Evolutionary conservation across 1,140 invertebrate species (phyloP).

Genomic region (Anastatus disparis): DNA sequence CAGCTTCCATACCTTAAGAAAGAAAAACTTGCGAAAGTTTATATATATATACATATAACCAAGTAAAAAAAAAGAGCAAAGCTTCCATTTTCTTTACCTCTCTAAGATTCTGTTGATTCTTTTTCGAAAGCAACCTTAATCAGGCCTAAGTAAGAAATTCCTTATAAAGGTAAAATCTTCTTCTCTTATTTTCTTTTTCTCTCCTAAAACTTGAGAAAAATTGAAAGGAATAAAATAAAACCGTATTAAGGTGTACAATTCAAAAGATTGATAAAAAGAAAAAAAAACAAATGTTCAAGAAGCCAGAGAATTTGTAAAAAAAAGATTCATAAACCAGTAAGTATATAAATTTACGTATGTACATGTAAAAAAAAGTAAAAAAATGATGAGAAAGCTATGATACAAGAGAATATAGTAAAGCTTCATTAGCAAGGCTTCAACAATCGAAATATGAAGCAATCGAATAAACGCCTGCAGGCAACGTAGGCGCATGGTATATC

Average conservation of each 20-base stretch:
- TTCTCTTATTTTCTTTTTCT: neutral
- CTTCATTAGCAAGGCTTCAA: conserved; percentile 33
- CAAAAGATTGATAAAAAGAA: too few relatives aligned
- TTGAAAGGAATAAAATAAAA: neutral
- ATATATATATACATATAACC: too few relatives aligned
- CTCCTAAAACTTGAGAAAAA: neutral
- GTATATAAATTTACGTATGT: too few relatives aligned
- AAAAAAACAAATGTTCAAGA: neutral
- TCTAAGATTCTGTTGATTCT: conserved; percentile 19
- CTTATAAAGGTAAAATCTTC: neutral
- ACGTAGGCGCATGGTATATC: neutral
- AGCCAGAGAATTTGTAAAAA: neutral
- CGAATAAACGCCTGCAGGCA: conserved; percentile 13
- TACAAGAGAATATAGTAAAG: neutral
- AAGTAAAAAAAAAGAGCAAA: too few relatives aligned
- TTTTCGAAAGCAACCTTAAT: conserved; percentile 24
- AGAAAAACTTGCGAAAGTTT: neutral
- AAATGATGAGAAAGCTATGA: neutral
- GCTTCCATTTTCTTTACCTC: neutral
- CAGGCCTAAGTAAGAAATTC: conserved; percentile 29
- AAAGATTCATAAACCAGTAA: too few relatives aligned
- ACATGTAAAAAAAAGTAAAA: neutral
- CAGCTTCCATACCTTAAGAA: neutral
- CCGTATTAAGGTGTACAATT: neutral
- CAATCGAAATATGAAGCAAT: conserved; percentile 31